Percentiles rank a stretch among this genome's conserved stretches.
Evolutionary conservation across 2,113 vertebrate species (phyloP).

Genomic region (Bufo gargarizans): DNA sequence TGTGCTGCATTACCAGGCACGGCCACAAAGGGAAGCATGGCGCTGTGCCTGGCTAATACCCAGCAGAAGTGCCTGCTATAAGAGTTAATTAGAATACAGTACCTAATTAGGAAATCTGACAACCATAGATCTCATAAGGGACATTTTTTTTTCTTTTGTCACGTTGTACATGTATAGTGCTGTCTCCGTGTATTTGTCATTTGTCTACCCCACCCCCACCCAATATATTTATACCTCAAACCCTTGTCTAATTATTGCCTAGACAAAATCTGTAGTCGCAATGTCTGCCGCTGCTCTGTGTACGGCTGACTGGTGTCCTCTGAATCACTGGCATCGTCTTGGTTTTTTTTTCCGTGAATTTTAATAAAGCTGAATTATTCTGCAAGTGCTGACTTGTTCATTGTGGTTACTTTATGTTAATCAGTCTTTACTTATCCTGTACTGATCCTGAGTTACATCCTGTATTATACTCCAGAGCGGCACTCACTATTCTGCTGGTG

Average conservation of each 20-base stretch:
- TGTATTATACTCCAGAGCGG: no score
- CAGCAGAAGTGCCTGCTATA: not conserved
- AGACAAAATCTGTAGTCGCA: not conserved
- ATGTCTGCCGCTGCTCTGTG: no score
- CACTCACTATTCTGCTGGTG: no score
- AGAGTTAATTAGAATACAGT: not conserved
- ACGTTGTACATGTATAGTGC: not conserved
- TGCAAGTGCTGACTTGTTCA: no score
- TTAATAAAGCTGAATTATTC: conserved; percentile 19
- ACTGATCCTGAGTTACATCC: no score
- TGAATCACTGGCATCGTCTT: not conserved
- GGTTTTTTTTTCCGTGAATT: not conserved
- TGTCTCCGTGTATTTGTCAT: not conserved
- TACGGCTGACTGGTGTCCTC: no score
- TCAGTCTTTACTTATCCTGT: not conserved
- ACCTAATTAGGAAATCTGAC: no score
- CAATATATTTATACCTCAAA: conserved; percentile 1
- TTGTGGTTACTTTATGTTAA: not conserved
- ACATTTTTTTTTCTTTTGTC: no score
- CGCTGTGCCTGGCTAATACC: no score
- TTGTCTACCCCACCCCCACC: not conserved
- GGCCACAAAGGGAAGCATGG: not conserved
- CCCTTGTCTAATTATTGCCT: not conserved
- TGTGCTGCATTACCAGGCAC: not conserved
- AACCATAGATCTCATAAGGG: no score